Conservation (phyloP, 2,797 vertebrate species). For the Coracias cyanogaster region DNA sequence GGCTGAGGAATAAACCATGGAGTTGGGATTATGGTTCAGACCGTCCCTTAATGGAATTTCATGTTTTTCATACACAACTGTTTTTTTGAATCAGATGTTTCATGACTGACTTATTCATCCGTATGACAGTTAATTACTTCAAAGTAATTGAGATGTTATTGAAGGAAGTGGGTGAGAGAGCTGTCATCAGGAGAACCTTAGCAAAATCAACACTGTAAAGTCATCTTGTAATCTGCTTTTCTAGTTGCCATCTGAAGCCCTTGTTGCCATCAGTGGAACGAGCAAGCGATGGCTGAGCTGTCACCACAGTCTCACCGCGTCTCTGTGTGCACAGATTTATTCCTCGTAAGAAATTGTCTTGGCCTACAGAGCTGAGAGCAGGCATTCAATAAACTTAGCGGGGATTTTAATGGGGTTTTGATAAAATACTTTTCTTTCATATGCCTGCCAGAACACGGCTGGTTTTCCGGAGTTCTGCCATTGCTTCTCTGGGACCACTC, state of each 20-base stretch:
- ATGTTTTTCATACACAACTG: background rate
- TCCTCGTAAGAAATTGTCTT: background rate
- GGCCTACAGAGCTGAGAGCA: background rate
- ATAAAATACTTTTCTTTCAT: background rate
- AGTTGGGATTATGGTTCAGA: background rate
- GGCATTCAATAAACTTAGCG: background rate
- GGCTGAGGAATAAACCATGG: background rate
- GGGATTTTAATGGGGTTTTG: background rate
- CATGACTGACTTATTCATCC: background rate
- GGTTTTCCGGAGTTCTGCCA: background rate
- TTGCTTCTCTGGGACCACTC: background rate
- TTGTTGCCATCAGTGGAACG: background rate
- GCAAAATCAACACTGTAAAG: background rate
- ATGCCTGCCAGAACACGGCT: background rate
- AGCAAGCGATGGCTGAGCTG: background rate
- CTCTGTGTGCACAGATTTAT: background rate
- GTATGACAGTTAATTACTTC: constrained; percentile 39
- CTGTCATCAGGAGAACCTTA: background rate
- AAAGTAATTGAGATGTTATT: constrained; percentile 2
- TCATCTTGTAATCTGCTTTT: background rate
- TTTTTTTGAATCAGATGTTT: background rate
- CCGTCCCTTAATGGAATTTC: background rate
- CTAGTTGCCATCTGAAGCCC: background rate
- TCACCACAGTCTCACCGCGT: accelerated
- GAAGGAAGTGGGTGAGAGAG: background rate